A percentile compares a stretch with the other conserved stretches of the same genome.
phyloP scores from a whole-genome alignment of 2,113 vertebrate genomes.

The Ameiurus melas region DNA sequence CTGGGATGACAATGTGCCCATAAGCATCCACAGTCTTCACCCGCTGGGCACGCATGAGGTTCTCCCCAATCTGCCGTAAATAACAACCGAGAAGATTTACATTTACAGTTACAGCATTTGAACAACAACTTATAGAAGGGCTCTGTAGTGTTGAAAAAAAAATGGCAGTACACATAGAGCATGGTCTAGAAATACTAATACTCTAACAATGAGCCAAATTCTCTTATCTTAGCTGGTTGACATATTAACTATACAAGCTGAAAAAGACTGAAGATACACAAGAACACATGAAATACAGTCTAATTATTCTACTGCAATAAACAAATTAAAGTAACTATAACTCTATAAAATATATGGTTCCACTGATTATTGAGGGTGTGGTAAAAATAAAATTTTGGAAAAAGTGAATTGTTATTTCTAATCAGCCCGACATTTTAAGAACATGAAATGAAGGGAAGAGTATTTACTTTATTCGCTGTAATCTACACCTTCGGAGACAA shows the following conservation, averaged over 20 bases:
- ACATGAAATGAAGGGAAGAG: neutral
- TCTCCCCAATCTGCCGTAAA: constrained; percentile 90
- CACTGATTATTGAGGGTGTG: neutral
- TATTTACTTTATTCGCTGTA: neutral
- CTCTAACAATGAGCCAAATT: neutral
- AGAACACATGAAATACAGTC: too few species aligned
- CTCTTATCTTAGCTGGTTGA: neutral
- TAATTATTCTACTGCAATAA: neutral
- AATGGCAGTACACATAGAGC: neutral
- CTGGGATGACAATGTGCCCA: constrained; percentile 85
- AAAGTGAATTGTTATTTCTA: neutral
- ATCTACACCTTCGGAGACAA: neutral
- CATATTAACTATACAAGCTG: neutral
- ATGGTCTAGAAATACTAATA: neutral
- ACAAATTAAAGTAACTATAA: neutral
- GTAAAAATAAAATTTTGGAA: neutral
- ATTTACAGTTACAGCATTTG: neutral
- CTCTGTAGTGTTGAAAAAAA: neutral
- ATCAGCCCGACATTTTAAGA: neutral
- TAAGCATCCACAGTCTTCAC: constrained; percentile 80
- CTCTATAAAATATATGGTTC: neutral
- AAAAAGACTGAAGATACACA: neutral
- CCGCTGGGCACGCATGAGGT: constrained; percentile 75
- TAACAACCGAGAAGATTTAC: neutral
- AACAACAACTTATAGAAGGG: too few species aligned